A percentile compares a stretch with the other conserved stretches of the same genome.
These are phyloP conservation scores for Momotus momota DNA, from an alignment of 2,797 vertebrate genomes.

Conservation along the genomic window DNA sequence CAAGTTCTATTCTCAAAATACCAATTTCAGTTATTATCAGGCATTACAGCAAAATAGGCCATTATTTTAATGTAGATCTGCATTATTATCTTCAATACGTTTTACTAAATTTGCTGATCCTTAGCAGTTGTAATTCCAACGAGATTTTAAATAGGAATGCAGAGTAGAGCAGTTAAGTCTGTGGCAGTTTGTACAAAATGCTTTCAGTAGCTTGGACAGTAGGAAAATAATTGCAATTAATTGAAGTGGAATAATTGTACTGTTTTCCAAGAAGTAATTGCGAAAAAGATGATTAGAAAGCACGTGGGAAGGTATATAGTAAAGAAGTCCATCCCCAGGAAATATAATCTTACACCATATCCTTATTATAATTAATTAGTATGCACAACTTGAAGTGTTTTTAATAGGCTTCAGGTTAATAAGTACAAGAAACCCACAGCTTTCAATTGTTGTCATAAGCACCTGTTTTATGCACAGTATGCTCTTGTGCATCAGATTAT, in stretches of 20 bases:
- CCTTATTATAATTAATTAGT: constrained; percentile 17
- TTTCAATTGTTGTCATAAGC: neutral
- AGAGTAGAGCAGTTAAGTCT: neutral
- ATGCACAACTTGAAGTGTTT: neutral
- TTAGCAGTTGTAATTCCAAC: neutral
- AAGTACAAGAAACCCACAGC: neutral
- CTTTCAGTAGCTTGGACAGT: neutral
- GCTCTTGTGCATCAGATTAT: constrained; percentile 6
- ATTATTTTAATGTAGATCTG: neutral
- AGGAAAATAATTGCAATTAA: constrained; percentile 51
- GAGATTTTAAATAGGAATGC: neutral
- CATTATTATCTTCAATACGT: neutral
- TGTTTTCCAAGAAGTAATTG: constrained; percentile 19
- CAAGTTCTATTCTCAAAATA: neutral
- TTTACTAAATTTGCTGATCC: neutral
- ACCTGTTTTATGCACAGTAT: neutral
- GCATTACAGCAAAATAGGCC: neutral
- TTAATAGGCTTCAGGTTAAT: constrained; percentile 4
- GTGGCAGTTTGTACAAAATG: neutral
- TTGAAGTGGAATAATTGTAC: constrained; percentile 36
- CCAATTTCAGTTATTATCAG: neutral
- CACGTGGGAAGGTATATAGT: constrained; percentile 34
- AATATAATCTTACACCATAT: constrained; percentile 32
- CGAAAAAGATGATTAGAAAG: constrained; percentile 44
- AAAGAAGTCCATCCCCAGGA: constrained; percentile 22